phyloP scores from a whole-genome alignment of 2,113 vertebrate species.

The Tragelaphus strepsiceros region DNA sequence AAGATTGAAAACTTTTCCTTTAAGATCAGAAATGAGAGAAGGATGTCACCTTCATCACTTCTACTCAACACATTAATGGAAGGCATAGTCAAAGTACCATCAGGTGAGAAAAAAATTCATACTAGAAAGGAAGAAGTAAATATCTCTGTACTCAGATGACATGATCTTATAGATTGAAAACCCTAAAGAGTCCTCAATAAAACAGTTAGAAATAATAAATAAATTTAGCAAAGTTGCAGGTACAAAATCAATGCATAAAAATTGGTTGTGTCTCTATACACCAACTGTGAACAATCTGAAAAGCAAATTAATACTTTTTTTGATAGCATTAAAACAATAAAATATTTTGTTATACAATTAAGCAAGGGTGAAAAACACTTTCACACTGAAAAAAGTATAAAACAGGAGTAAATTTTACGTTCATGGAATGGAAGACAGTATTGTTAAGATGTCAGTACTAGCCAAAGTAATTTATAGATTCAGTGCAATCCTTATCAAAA shows the following conservation, averaged over 20 bases:
- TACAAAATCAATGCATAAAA: background rate
- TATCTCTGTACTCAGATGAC: background rate
- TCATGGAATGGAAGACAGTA: background rate
- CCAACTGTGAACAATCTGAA: background rate
- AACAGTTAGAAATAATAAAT: background rate
- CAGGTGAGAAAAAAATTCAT: background rate
- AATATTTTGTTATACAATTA: background rate
- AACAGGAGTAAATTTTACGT: background rate
- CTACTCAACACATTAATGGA: background rate
- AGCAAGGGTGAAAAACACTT: background rate
- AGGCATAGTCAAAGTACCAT: background rate
- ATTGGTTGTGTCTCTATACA: background rate
- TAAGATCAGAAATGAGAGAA: background rate
- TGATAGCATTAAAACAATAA: background rate
- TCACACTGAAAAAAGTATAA: background rate
- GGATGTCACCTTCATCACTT: background rate
- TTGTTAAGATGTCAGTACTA: background rate
- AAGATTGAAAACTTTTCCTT: background rate
- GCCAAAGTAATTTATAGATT: background rate
- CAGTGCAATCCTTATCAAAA: background rate
- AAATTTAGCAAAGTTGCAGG: background rate
- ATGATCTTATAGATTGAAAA: background rate
- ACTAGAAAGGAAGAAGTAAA: background rate
- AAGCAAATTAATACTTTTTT: background rate
- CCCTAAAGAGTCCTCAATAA: background rate